These are phyloP conservation scores for Ophion ventricosus DNA, from an alignment of 2,888 invertebrate genomes.

Conservation along the genomic window DNA sequence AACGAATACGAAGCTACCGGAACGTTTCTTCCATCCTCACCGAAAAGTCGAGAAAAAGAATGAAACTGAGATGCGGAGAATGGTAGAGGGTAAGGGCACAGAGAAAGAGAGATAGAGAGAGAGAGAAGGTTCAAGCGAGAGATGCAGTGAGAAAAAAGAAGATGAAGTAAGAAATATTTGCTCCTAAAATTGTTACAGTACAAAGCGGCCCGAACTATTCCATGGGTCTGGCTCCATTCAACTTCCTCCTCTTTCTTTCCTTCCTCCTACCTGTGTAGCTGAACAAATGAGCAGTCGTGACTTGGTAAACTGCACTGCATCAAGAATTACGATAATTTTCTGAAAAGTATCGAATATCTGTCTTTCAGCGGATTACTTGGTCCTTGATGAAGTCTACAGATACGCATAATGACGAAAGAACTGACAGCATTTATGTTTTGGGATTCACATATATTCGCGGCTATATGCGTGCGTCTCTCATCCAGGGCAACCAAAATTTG, in stretches of 20 bases:
- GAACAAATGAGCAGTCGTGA: conserved; percentile 43
- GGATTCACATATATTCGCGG: too few species aligned
- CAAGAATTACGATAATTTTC: conserved; percentile 21
- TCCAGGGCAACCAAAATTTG: too few species aligned
- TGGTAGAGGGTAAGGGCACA: background rate
- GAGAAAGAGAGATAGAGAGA: conserved; percentile 14
- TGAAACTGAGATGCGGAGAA: background rate
- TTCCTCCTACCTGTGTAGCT: background rate
- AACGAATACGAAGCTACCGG: conserved; percentile 79
- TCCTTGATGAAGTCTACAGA: background rate
- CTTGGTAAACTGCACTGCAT: conserved; percentile 36
- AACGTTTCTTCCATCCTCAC: conserved; percentile 64
- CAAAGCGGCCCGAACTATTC: background rate
- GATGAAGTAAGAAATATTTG: conserved; percentile 76
- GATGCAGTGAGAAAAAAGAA: conserved; percentile 11
- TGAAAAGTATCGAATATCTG: background rate
- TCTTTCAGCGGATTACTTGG: background rate
- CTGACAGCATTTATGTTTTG: background rate
- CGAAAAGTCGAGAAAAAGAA: conserved; percentile 33
- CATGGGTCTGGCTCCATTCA: background rate
- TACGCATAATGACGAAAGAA: background rate
- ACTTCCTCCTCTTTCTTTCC: conserved; percentile 20
- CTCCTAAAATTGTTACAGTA: conserved; percentile 74
- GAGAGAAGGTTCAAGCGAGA: conserved; percentile 32
- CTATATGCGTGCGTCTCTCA: too few species aligned